A percentile compares a stretch with the other conserved stretches of the same genome.
phyloP scores from a whole-genome alignment of 2,797 vertebrate genomes.

The Erethizon dorsatum region DNA sequence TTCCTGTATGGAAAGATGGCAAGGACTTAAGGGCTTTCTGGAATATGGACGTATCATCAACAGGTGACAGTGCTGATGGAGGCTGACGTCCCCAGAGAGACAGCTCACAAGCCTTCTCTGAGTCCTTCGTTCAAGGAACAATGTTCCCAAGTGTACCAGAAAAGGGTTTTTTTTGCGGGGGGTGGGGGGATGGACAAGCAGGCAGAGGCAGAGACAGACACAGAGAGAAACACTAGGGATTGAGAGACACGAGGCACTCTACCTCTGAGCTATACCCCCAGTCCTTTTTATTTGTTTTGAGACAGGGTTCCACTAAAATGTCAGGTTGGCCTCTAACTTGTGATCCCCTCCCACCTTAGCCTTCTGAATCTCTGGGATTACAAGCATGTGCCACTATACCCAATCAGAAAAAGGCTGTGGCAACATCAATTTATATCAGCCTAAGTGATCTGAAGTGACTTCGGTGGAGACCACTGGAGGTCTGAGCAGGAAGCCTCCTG shows the following conservation, averaged over 20 bases:
- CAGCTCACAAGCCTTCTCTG: background rate
- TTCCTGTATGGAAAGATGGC: background rate
- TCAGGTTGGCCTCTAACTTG: background rate
- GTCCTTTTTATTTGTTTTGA: background rate
- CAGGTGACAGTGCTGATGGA: background rate
- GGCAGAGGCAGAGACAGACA: background rate
- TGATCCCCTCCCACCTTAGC: background rate
- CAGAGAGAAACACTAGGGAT: background rate
- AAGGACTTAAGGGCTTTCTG: background rate
- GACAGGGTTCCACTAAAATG: background rate
- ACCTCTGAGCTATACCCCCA: background rate
- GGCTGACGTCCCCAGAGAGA: background rate
- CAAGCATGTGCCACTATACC: background rate
- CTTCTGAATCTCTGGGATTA: background rate
- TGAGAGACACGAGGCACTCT: background rate
- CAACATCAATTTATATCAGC: background rate
- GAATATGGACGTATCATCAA: background rate
- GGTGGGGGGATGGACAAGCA: too few species aligned
- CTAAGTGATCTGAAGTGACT: background rate
- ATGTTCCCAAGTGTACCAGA: background rate
- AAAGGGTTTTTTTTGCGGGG: background rate
- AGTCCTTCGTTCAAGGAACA: conserved; percentile 18
- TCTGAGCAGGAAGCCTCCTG: background rate
- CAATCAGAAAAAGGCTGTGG: background rate
- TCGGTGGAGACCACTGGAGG: accelerated